These are phyloP conservation scores for Dastarcus helophoroides DNA, from an alignment of 2,888 invertebrate species.

Conservation along the genomic window DNA sequence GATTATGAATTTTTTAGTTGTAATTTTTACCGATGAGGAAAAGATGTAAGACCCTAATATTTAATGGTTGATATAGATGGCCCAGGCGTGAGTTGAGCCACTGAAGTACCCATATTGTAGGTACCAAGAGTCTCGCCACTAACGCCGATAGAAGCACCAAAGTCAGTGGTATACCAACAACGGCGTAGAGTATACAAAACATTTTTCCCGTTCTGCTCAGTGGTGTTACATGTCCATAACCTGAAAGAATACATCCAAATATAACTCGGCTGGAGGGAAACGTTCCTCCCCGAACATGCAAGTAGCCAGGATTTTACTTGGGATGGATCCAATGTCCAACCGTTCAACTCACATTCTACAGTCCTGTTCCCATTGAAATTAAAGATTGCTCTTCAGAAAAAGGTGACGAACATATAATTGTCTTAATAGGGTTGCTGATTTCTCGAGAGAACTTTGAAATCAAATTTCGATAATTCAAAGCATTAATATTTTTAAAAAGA, in stretches of 20 bases:
- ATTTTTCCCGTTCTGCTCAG: constrained; percentile 75
- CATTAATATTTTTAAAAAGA: no score
- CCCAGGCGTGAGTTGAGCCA: constrained; percentile 58
- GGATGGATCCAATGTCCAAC: no score
- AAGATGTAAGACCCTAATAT: constrained; percentile 66
- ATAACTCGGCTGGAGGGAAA: no score
- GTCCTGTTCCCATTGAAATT: no score
- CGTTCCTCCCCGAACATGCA: no score
- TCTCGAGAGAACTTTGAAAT: no score
- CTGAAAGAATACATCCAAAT: constrained; percentile 40
- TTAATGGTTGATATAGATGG: constrained; percentile 60
- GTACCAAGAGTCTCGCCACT: constrained; percentile 68
- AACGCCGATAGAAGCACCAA: constrained; percentile 71
- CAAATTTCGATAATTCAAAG: no score
- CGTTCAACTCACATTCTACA: no score
- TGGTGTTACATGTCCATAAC: constrained; percentile 84
- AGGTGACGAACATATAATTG: no score
- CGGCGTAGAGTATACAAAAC: constrained; percentile 78
- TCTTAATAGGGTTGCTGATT: no score
- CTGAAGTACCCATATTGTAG: constrained; percentile 59
- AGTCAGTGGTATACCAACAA: constrained; percentile 78
- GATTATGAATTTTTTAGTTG: neutral
- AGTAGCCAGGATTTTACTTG: no score
- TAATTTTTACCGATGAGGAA: constrained; percentile 47
- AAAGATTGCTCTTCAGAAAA: no score